Evolutionary conservation across 2,113 vertebrate species (phyloP), one percentile per base, ranked within the genome.

Genomic region (Takifugu flavidus): DNA sequence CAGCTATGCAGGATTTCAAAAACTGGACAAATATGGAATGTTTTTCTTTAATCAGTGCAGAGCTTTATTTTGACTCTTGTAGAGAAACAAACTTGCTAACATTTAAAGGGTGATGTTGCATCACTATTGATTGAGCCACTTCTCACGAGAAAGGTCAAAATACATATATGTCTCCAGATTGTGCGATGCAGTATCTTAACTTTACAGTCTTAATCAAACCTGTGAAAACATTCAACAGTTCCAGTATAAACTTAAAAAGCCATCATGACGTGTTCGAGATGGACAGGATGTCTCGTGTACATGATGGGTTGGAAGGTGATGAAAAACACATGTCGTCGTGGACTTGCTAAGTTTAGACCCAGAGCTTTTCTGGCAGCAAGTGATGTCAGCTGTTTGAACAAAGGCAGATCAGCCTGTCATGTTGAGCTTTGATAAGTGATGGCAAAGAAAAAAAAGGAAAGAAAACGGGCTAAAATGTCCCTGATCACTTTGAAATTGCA

Each of bases 401-500:
- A 80, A 77, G 72, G 57, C 67, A 79, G 69, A 57, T 77, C 53
- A 58, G 56, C 64, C 44, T 10, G 56, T 54, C 64, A 15, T 77
- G 69, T 59, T 53, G 20, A 25, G 62, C 69, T 82, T 77, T 76
- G 76, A 88, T 87, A 82, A 65, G 68, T 72, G 74, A 89, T 75
- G 71, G 70, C 51, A 72, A 72, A 70, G 70, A 53, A 53, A 54
- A 63, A 62, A 49, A 64, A 53, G 5, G 2, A 39, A 39, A 53
- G 14, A 27, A 28, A 7, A 56, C 25, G 28, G 67, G 31, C 51
- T 73, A 34, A 64, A 68, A 68, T 54, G 70, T 70, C 74, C 75
- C 79, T 25, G 77, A 87, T 93, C 88, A 89, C 77, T 84, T 93
- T 85, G 90, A 86, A 92, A 87, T 72, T 75, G 72, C 89, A 90